Evolutionary conservation across 2,113 vertebrate species (phyloP), one percentile per base, ranked within the genome.

Genomic region (Notarius lentiginosus): DNA sequence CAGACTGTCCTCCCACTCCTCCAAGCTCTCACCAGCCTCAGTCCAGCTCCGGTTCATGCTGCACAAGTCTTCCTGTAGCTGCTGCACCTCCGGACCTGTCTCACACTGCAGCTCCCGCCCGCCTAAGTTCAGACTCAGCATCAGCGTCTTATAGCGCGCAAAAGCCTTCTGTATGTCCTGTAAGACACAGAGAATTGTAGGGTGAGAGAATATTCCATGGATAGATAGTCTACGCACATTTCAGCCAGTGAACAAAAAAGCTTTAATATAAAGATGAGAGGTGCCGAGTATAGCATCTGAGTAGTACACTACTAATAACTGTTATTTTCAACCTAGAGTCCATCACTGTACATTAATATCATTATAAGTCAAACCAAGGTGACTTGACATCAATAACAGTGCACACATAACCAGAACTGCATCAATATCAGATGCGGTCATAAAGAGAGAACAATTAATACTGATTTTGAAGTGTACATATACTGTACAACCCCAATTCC

Each of bases 151-250:
- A 92, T 97, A 96, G 91, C 91, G 93, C 3, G 95, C 91, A 87
- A 97, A 97, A 49, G 86, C 91, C 90, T 95, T 96, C 80, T 97
- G 90, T 89, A 95, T 93, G 86, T 97, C 96, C 98, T 99, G 89
- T 1, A 58, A 14, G 4, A 79, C 5, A 34, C 12, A 24, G 17
- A 84, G 8, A 10, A 66, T 30, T 56, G n/a, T 18, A 66, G 24
- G 24, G 20, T 66, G 18, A 80, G 11, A 65, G 53, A 65, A 58
- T 9, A 7, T 10, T 22, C 24, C 10, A 47, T 34, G 2, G n/a
- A 17, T 1, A n/a, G 7, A 15, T 56, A 5, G 24, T 79, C 27
- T 34, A 34, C 17, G 34, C 7, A 27, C 7, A 79, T 79, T 79
- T 79, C 24, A 77, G 24, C 14, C 17, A 30, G 53, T 17, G 15